A percentile compares a stretch with the other conserved stretches of the same genome.
These are phyloP conservation scores for Rhizomys pruinosus DNA, from an alignment of 2,113 vertebrate species.

Conservation along the genomic window DNA sequence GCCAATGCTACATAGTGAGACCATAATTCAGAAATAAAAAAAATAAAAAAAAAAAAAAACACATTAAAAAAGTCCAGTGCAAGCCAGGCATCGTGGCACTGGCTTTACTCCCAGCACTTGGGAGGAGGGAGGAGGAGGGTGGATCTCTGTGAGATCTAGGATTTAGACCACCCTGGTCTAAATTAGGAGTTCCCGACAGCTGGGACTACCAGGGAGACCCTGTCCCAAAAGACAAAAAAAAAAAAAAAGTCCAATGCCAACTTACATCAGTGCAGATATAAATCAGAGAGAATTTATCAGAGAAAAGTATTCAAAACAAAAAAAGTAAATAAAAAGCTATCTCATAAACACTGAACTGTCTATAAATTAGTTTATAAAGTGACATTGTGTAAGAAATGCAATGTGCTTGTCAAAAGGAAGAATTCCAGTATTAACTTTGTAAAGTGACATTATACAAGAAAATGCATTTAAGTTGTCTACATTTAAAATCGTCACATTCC, in stretches of 20 bases:
- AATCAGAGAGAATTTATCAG: constrained; percentile 20
- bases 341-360: constrained; percentile 43
- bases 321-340: not conserved
- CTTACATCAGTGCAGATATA: not conserved
- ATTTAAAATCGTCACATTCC: constrained; percentile 59
- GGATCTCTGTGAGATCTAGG: no score
- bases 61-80: no score
- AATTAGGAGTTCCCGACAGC: no score
- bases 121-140: no score
- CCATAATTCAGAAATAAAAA: no score
- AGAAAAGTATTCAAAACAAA: constrained; percentile 53
- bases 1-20: no score
- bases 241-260: not conserved
- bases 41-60: no score
- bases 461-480: constrained; percentile 40
- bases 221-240: no score
- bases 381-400: constrained; percentile 38
- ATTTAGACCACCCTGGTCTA: no score
- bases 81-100: no score
- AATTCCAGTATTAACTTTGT: constrained; percentile 36
- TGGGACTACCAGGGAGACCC: no score
- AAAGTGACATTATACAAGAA: constrained; percentile 63
- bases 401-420: constrained; percentile 28
- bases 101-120: no score
- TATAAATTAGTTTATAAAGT: constrained; percentile 45